phyloP scores from a whole-genome alignment of 2,113 vertebrate genomes.

The Noctilio leporinus region DNA sequence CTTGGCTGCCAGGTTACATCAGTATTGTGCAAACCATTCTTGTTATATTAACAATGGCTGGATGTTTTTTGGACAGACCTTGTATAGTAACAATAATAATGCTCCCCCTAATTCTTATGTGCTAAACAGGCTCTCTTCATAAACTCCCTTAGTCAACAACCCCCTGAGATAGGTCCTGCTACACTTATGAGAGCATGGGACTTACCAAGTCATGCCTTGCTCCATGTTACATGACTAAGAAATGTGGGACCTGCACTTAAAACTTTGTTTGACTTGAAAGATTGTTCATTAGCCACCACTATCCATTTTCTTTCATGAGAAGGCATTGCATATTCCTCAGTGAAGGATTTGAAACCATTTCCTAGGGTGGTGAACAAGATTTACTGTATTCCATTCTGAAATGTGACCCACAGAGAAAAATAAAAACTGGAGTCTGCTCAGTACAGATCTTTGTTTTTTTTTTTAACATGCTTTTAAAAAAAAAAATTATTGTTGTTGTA shows the following conservation, averaged over 20 bases:
- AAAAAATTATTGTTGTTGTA: no score
- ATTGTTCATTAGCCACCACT: not conserved
- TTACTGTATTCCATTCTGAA: not conserved
- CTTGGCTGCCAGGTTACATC: no score
- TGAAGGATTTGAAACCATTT: not conserved
- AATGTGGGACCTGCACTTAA: not conserved
- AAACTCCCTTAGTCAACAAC: not conserved
- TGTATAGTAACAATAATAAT: not conserved
- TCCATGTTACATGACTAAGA: not conserved
- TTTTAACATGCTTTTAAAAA: no score
- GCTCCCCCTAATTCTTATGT: not conserved
- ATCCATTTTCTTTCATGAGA: not conserved
- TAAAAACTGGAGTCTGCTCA: not conserved
- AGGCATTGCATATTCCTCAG: not conserved
- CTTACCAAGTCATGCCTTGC: rapidly evolving
- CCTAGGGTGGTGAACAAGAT: not conserved
- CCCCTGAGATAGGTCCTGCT: not conserved
- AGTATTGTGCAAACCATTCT: no score
- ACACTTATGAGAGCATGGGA: not conserved
- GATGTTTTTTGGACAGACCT: no score
- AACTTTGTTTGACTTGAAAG: not conserved
- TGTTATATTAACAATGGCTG: no score
- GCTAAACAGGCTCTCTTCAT: not conserved
- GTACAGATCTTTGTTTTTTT: not conserved
- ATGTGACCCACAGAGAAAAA: not conserved